Evolutionary conservation across 2,888 invertebrate species (phyloP).

Genomic region (Ditula angustiorana): DNA sequence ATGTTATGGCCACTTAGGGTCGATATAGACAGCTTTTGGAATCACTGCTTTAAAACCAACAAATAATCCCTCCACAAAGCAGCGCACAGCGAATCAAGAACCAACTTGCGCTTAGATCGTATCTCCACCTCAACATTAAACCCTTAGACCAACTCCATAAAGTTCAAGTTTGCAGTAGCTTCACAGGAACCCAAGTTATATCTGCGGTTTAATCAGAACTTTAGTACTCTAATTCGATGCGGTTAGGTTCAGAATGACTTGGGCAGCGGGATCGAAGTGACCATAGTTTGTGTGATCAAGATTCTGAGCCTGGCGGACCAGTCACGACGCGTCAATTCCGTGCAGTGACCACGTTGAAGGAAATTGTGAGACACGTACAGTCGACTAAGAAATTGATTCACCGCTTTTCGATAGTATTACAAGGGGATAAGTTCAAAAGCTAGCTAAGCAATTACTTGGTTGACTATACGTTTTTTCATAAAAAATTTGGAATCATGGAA

Average conservation of each 20-base stretch:
- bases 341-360: constrained; percentile 5
- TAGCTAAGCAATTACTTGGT: too few relatives aligned
- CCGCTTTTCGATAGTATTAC: too few relatives aligned
- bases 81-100: constrained; percentile 35
- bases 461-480: not conserved
- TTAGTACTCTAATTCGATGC: not conserved
- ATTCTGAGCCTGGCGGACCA: constrained; percentile 56
- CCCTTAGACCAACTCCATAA: constrained; percentile 4
- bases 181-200: not conserved
- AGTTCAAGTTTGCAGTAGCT: constrained; percentile 5
- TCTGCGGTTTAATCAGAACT: not conserved
- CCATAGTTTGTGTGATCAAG: constrained; percentile 20
- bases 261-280: not conserved
- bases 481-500: not conserved
- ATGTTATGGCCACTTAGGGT: too few relatives aligned
- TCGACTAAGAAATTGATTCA: too few relatives aligned
- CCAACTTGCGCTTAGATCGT: constrained; percentile 7
- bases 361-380: constrained; percentile 10
- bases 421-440: too few relatives aligned
- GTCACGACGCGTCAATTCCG: constrained; percentile 67
- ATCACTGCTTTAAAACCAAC: constrained; percentile 15
- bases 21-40: too few relatives aligned
- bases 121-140: not conserved
- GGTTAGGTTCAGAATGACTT: constrained; percentile 9
- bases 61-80: constrained; percentile 21